phyloP scores from a whole-genome alignment of 1,140 invertebrate species.

The Zaprionus tsacasi region DNA sequence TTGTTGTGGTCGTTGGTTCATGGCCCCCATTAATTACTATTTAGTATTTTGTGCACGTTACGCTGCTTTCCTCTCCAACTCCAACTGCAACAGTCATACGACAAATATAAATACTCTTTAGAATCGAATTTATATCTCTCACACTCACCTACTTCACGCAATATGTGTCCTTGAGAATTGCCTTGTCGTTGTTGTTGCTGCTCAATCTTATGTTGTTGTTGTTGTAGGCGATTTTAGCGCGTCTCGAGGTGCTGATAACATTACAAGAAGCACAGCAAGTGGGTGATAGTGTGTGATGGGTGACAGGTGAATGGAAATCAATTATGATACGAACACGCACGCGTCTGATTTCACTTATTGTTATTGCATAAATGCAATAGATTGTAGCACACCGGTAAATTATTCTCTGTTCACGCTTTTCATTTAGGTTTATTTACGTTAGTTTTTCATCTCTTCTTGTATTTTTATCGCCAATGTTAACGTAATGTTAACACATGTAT shows the following conservation, averaged over 20 bases:
- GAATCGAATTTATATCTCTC: constrained; percentile 49
- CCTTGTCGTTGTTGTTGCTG: constrained; percentile 37
- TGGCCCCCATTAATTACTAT: constrained; percentile 57
- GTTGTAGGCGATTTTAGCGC: constrained; percentile 61
- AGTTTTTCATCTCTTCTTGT: constrained; percentile 14
- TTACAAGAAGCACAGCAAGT: constrained; percentile 44
- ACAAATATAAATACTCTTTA: constrained; percentile 46
- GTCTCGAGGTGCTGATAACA: constrained; percentile 68
- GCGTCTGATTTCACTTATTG: constrained; percentile 18
- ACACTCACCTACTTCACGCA: constrained; percentile 50
- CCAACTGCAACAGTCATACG: constrained; percentile 29
- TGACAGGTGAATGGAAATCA: constrained; percentile 31
- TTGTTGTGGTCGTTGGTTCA: constrained; percentile 43
- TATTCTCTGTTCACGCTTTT: background rate
- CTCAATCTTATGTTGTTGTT: constrained; percentile 27
- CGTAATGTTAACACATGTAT: constrained; percentile 28
- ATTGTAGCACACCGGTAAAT: background rate
- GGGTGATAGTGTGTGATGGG: constrained; percentile 38
- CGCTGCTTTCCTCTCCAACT: constrained; percentile 48
- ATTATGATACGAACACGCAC: constrained; percentile 29
- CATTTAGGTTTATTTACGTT: constrained; percentile 36
- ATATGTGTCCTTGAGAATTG: constrained; percentile 63
- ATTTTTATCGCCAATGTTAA: constrained; percentile 38
- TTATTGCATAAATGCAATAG: background rate
- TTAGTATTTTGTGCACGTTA: constrained; percentile 66